These are phyloP conservation scores for Nettapus auritus DNA, from an alignment of 2,113 vertebrate species.

Conservation along the genomic window DNA sequence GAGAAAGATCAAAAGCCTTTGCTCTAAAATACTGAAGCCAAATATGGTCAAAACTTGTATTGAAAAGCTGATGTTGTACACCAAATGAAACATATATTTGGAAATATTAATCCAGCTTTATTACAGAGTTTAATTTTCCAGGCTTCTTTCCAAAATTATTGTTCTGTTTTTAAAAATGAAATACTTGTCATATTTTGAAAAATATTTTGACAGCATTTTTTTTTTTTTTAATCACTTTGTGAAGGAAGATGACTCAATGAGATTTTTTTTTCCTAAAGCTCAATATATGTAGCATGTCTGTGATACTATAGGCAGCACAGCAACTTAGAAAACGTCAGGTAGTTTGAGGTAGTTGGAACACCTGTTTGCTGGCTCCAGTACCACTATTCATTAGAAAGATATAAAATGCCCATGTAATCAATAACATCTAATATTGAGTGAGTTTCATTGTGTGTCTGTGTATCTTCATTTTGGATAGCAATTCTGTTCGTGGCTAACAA, in stretches of 20 bases:
- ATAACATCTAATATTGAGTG: neutral
- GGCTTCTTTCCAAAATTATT: neutral
- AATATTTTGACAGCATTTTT: slow-evolving; percentile 28
- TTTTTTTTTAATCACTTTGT: neutral
- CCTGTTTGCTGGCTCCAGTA: neutral
- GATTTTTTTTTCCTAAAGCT: neutral
- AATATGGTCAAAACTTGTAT: neutral
- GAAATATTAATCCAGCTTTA: neutral
- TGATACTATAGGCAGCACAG: fast-evolving
- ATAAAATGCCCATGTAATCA: neutral
- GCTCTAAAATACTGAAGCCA: neutral
- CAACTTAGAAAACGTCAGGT: neutral
- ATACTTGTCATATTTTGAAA: neutral
- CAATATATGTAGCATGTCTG: neutral
- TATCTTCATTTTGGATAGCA: neutral
- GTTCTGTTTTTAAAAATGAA: neutral
- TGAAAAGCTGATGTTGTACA: neutral
- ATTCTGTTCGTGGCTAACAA: neutral
- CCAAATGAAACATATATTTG: neutral
- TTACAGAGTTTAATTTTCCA: neutral
- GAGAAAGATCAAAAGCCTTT: neutral
- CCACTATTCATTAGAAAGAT: neutral
- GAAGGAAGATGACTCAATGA: neutral
- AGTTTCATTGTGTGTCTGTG: neutral
- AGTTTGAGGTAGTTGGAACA: neutral